These are phyloP conservation scores for Oplegnathus fasciatus DNA, from an alignment of 2,113 vertebrate species.

Conservation along the genomic window DNA sequence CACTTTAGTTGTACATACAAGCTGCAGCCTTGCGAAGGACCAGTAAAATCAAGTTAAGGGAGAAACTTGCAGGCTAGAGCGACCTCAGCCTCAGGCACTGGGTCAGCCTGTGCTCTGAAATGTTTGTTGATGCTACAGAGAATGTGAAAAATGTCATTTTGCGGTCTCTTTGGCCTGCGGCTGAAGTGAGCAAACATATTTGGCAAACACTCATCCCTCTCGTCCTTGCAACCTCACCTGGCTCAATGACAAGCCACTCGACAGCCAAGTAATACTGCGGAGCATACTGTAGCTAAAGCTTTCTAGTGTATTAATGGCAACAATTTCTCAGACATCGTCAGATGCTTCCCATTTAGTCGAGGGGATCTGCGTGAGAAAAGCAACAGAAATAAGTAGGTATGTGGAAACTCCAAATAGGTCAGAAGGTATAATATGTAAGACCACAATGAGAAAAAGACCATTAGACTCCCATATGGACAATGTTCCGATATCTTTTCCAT, in stretches of 20 bases:
- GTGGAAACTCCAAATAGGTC: conserved; percentile 7
- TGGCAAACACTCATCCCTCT: conserved; percentile 52
- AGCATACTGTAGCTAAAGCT: background rate
- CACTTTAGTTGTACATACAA: background rate
- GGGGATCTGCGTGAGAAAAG: conserved; percentile 15
- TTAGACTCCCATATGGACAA: background rate
- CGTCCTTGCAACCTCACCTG: conserved; percentile 33
- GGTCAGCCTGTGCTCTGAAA: conserved; percentile 16
- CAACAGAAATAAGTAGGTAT: background rate
- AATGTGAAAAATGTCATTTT: conserved; percentile 44
- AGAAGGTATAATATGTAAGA: background rate
- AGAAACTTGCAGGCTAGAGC: conserved; percentile 16
- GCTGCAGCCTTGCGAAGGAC: background rate
- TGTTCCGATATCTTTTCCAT: background rate
- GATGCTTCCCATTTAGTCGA: conserved; percentile 9
- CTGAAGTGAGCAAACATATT: conserved; percentile 48
- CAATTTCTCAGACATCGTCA: conserved; percentile 32
- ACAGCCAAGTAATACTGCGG: background rate
- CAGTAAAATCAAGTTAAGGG: conserved; percentile 33
- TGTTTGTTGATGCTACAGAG: conserved; percentile 44
- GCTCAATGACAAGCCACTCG: conserved; percentile 23
- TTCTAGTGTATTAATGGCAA: conserved; percentile 24
- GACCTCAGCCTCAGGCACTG: conserved; percentile 35
- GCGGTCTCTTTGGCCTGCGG: conserved; percentile 25
- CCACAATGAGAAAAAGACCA: conserved; percentile 22